Evolutionary conservation across 2,888 invertebrate genomes (phyloP).

Genomic region (Megaustenia siamemsis): DNA sequence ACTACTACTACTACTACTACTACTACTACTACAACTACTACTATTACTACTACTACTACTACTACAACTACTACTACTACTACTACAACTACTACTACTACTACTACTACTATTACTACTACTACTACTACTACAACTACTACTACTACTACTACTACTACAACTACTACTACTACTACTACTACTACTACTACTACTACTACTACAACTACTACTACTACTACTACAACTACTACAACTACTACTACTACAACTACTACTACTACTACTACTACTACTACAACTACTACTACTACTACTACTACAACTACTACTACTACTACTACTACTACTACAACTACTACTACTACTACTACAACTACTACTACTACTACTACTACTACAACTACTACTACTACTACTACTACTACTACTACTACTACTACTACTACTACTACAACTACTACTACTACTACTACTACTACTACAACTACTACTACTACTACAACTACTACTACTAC

Average conservation of each 20-base stretch:
- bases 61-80: too few species aligned
- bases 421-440: conserved; percentile 36
- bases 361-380: conserved; percentile 25
- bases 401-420: conserved; percentile 43
- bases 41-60: conserved; percentile 14
- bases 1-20: conserved; percentile 48
- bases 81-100: too few species aligned
- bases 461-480: conserved; percentile 47
- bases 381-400: conserved; percentile 25
- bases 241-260: conserved; percentile 20
- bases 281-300: conserved; percentile 39
- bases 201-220: background rate
- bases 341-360: conserved; percentile 31
- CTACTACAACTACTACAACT: background rate
- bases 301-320: conserved; percentile 33
- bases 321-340: conserved; percentile 27
- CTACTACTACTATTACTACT: background rate
- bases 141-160: too few species aligned
- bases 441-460: conserved; percentile 37
- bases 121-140: too few species aligned
- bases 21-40: conserved; percentile 53
- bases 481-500: conserved; percentile 50
- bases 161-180: conserved; percentile 25
- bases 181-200: conserved; percentile 25
- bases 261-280: conserved; percentile 39